phyloP scores from a whole-genome alignment of 2,113 vertebrate genomes.

The Carassius gibelio region DNA sequence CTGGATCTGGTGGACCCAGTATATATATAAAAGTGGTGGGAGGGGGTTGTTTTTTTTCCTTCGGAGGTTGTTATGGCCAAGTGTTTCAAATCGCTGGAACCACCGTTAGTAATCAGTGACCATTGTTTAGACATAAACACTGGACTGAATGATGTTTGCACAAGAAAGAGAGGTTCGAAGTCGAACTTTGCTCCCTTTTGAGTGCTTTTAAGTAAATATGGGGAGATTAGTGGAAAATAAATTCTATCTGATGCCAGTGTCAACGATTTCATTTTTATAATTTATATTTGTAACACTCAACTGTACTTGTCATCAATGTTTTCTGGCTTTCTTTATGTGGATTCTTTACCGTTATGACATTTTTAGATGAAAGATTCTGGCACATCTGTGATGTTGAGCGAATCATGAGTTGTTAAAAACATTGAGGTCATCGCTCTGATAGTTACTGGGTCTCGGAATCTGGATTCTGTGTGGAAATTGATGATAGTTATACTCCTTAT shows the following conservation, averaged over 20 bases:
- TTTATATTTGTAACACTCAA: conserved; percentile 48
- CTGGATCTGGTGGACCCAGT: background rate
- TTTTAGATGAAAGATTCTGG: background rate
- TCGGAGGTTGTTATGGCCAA: conserved; percentile 7
- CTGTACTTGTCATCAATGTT: background rate
- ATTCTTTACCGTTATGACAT: conserved; percentile 33
- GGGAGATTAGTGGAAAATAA: conserved; percentile 8
- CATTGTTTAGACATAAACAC: conserved; percentile 22
- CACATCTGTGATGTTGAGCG: background rate
- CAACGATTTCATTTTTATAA: conserved; percentile 50
- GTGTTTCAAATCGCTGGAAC: conserved; percentile 15
- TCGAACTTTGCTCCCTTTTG: conserved; percentile 33
- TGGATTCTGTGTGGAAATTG: background rate
- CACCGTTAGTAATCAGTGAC: background rate
- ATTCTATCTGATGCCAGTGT: conserved; percentile 49
- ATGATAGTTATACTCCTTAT: background rate
- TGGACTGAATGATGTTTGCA: conserved; percentile 37
- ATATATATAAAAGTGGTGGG: background rate
- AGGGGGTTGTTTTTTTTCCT: background rate
- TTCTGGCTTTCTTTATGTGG: conserved; percentile 20
- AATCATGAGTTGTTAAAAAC: background rate
- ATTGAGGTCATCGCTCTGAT: background rate
- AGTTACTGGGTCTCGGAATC: conserved; percentile 7
- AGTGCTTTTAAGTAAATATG: conserved; percentile 44
- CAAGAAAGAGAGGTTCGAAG: conserved; percentile 15